Conservation (phyloP, 2,888 invertebrate genomes). For the Drosophila subsilvestris region DNA sequence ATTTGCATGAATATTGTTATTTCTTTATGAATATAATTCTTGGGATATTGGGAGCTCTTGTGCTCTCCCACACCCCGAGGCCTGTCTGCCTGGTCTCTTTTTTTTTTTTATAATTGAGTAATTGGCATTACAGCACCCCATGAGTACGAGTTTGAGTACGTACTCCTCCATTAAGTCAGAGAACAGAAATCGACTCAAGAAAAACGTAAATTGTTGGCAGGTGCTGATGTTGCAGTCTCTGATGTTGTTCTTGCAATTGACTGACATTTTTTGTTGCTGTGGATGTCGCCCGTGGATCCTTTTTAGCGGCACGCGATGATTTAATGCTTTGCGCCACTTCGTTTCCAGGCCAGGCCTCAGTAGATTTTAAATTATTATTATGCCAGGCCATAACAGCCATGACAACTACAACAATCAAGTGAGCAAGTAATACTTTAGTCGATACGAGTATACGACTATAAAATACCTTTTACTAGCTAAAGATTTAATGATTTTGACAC, state of each 20-base stretch:
- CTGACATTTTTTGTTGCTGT: constrained; percentile 9
- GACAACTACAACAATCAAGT: constrained; percentile 21
- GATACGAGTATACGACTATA: neutral
- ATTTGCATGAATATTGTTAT: constrained; percentile 50
- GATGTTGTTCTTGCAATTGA: constrained; percentile 47
- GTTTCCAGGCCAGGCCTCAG: constrained; percentile 62
- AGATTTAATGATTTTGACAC: too few relatives aligned
- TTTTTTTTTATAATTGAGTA: neutral
- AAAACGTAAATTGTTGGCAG: constrained; percentile 48
- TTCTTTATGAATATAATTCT: constrained; percentile 24
- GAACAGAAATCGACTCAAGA: constrained; percentile 18
- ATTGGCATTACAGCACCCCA: neutral
- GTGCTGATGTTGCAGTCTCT: constrained; percentile 27
- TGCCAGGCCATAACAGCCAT: constrained; percentile 52
- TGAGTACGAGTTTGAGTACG: constrained; percentile 6
- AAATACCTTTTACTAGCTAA: neutral
- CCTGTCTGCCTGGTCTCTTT: neutral
- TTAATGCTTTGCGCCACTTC: constrained; percentile 78
- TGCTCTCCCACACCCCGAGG: neutral
- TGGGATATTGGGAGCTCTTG: neutral
- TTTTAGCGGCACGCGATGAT: constrained; percentile 78
- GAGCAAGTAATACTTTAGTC: neutral
- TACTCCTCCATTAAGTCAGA: constrained; percentile 27
- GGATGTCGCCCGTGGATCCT: constrained; percentile 63
- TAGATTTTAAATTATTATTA: constrained; percentile 78